Conservation (phyloP, 1,140 invertebrate genomes). For the Drosophila sturtevanti region DNA sequence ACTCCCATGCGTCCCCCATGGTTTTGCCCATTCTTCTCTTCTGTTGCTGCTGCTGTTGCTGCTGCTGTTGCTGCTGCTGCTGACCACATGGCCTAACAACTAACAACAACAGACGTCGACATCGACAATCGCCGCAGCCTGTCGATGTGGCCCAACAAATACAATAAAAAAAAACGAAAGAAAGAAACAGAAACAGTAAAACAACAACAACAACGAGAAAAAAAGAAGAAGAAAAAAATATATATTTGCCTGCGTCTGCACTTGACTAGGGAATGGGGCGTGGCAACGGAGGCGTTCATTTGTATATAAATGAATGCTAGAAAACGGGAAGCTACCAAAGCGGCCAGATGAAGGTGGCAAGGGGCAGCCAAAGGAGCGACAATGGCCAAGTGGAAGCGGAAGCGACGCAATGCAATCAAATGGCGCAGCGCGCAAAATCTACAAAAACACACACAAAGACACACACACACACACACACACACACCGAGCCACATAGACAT, state of each 20-base stretch:
- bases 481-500: slow-evolving; percentile 19
- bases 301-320: slow-evolving; percentile 69
- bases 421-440: slow-evolving; percentile 75
- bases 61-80: slow-evolving; percentile 17
- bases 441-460: slow-evolving; percentile 67
- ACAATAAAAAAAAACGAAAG: slow-evolving; percentile 52
- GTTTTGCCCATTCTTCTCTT: neutral
- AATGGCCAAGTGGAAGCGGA: slow-evolving; percentile 70
- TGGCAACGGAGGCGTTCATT: slow-evolving; percentile 75
- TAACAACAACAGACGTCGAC: slow-evolving; percentile 59
- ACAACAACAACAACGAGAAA: too few relatives aligned
- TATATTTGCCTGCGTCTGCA: slow-evolving; percentile 77
- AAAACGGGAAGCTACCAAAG: neutral
- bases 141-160: slow-evolving; percentile 56
- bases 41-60: slow-evolving; percentile 12
- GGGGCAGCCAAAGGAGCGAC: slow-evolving; percentile 68
- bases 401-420: slow-evolving; percentile 75
- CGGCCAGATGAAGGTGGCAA: neutral
- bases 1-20: neutral
- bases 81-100: slow-evolving; percentile 56
- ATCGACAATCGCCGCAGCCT: slow-evolving; percentile 47
- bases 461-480: slow-evolving; percentile 26
- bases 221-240: slow-evolving; percentile 47
- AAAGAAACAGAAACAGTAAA: slow-evolving; percentile 9
- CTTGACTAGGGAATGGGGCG: slow-evolving; percentile 59